Evolutionary conservation across 2,888 invertebrate species (phyloP).

Genomic region (Exocentrus adspersus): DNA sequence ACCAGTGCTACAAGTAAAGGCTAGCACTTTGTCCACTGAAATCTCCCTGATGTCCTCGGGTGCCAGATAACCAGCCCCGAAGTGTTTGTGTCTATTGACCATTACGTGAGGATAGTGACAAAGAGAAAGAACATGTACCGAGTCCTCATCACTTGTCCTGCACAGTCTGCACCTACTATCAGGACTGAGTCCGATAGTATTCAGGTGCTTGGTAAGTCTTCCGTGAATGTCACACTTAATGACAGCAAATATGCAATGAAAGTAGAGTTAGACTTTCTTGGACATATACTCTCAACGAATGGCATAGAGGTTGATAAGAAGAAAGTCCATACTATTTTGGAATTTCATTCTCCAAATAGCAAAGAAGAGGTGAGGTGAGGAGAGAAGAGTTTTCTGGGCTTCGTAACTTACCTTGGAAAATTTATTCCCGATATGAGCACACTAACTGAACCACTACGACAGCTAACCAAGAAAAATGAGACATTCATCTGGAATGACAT

Average conservation of each 20-base stretch:
- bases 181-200: too few species aligned
- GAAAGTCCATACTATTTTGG: constrained; percentile 14
- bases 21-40: too few species aligned
- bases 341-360: constrained; percentile 42
- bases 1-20: too few species aligned
- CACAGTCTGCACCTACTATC: too few species aligned
- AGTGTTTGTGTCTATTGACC: too few species aligned
- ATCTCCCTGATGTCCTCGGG: too few species aligned
- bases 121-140: too few species aligned
- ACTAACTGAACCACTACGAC: constrained; percentile 26
- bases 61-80: too few species aligned
- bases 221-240: constrained; percentile 51
- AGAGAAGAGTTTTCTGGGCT: constrained; percentile 37
- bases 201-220: too few species aligned
- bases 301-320: constrained; percentile 40
- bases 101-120: too few species aligned
- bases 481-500: constrained; percentile 31
- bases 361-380: constrained; percentile 44
- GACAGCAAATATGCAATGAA: constrained; percentile 45
- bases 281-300: constrained; percentile 29
- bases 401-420: constrained; percentile 26
- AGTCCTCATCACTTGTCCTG: too few species aligned
- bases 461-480: constrained; percentile 28
- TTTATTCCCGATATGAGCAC: constrained; percentile 37
- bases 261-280: constrained; percentile 20